Evolutionary conservation across 2,797 vertebrate genomes (phyloP).

Genomic region (Epinephelus awoara): DNA sequence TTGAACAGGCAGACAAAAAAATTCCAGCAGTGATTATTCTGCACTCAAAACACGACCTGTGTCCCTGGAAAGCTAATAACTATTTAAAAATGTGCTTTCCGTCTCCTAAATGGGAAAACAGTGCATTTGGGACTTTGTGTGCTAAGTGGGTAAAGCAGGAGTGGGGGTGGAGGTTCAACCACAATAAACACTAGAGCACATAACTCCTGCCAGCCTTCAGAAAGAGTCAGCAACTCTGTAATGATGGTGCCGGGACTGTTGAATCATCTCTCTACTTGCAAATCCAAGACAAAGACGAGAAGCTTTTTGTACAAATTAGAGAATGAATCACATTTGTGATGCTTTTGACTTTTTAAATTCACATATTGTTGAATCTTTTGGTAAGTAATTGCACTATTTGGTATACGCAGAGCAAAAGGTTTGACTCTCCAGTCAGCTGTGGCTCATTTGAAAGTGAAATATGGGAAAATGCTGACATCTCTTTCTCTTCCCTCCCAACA

Average conservation of each 20-base stretch:
- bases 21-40: conserved; percentile 64
- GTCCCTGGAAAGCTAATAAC: conserved; percentile 67
- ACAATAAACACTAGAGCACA: conserved; percentile 48
- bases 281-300: conserved; percentile 23
- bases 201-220: conserved; percentile 34
- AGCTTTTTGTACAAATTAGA: conserved; percentile 38
- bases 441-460: conserved; percentile 81
- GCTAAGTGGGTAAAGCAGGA: conserved; percentile 49
- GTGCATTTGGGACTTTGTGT: conserved; percentile 59
- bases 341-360: conserved; percentile 55
- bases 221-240: conserved; percentile 55
- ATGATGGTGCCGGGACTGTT: conserved; percentile 37
- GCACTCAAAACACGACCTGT: conserved; percentile 53
- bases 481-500: conserved; percentile 71
- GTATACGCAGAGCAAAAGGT: conserved; percentile 41
- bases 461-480: conserved; percentile 79
- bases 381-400: conserved; percentile 64
- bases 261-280: conserved; percentile 43
- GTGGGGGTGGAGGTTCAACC: conserved; percentile 45
- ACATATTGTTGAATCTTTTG: conserved; percentile 56
- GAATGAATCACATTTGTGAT: conserved; percentile 31
- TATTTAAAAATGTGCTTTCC: conserved; percentile 67
- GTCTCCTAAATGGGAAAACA: conserved; percentile 65
- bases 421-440: conserved; percentile 65
- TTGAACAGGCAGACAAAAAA: conserved; percentile 50